Base-by-base conservation (phyloP, 1,140 invertebrate species). In the Melitaea cinxia region DNA sequence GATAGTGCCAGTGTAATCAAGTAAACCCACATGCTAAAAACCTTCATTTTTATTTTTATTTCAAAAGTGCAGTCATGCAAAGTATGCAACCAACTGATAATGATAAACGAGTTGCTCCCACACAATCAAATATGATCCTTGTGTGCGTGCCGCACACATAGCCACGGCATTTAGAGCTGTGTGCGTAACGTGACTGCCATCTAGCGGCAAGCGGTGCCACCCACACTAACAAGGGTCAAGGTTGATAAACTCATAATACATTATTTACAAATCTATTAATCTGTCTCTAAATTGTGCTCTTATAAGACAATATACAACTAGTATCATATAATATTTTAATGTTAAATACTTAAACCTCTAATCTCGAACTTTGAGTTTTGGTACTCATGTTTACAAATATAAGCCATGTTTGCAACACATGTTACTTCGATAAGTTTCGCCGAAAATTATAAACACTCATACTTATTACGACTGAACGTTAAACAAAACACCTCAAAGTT, bases 241-340 rank as follows among this genome's bases (percentile, higher is more conserved):
- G 83, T 85, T 86, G 80, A 84, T 75, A 82, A 86, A 88, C 82
- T 74, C 79, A 76, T 82, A 81, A 79, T 78, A 82, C 74, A 80
- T 80, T 80, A 83, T 82, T 83, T 84, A 78, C 75, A 73, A 85
- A 84, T 74, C 63, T 77, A 76, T 61, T 77, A 71, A 80, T 82
- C 73, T 75, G 59, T 65, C 52, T 70, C 64, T 47, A 59, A 66
- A 59, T 65, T 52, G 14, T 21, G 15, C 39, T 45, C 30, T 17
- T 53, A 54, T 65, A 50, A 23, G 53, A 57, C 53, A 67, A 58
- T 55, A 68, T 17, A 55, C 17, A 24, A 24, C 1, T 12, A 24
- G 19, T 39, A 17, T 17, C 1, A 42, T 17, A 17, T 3, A 17
- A 17, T 17, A 17, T 6, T 7, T 19, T 42, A 14, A 42, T 42